These are phyloP conservation scores for Karalla daura DNA, from an alignment of 2,797 vertebrate species.

Conservation along the genomic window DNA sequence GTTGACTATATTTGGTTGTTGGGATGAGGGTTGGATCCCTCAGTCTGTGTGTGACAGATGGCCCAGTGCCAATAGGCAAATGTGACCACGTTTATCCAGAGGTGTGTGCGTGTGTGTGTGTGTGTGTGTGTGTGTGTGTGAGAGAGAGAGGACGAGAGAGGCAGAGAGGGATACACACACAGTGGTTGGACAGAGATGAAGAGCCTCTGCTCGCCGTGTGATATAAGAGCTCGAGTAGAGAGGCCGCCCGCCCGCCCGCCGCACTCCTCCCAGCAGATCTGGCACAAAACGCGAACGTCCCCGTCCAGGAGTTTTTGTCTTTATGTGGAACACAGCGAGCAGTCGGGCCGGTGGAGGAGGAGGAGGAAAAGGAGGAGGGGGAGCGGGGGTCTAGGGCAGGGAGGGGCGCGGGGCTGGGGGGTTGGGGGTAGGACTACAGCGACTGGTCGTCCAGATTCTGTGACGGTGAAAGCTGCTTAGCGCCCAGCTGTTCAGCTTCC, in stretches of 20 bases:
- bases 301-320: slow-evolving; percentile 22
- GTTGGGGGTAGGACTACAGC: slow-evolving; percentile 57
- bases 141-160: slow-evolving; percentile 21
- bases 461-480: slow-evolving; percentile 84
- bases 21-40: slow-evolving; percentile 78
- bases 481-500: slow-evolving; percentile 84
- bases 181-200: slow-evolving; percentile 45
- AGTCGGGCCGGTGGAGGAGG: too few species aligned
- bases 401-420: slow-evolving; percentile 54
- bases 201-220: slow-evolving; percentile 43
- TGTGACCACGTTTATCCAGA: slow-evolving; percentile 79
- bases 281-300: not conserved
- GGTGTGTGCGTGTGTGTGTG: slow-evolving; percentile 52
- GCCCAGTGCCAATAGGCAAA: slow-evolving; percentile 78
- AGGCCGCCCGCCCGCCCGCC: slow-evolving; percentile 8
- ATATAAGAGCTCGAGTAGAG: slow-evolving; percentile 38
- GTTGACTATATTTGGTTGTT: slow-evolving; percentile 88
- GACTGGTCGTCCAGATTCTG: slow-evolving; percentile 66
- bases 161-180: slow-evolving; percentile 29
- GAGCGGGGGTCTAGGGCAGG: slow-evolving; percentile 33
- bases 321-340: slow-evolving; percentile 49
- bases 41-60: slow-evolving; percentile 83
- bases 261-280: slow-evolving; percentile 20
- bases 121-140: slow-evolving; percentile 18
- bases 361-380: too few species aligned